Evolutionary conservation across 2,888 invertebrate species (phyloP).

Genomic region (Mycalesis mineus): DNA sequence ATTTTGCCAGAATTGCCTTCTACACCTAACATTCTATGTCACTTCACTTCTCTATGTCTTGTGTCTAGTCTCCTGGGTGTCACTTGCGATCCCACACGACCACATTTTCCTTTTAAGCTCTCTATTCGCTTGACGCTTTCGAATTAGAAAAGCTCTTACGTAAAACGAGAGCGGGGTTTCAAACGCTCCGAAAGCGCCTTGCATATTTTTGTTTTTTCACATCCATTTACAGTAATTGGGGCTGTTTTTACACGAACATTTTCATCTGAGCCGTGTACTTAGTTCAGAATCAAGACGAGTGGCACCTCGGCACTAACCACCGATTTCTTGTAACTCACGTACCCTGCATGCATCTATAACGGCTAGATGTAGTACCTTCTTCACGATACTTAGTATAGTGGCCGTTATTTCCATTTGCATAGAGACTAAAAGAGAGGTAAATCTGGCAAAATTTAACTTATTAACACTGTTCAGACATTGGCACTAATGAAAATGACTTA

Average conservation of each 20-base stretch:
- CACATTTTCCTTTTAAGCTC: constrained; percentile 32
- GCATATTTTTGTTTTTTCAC: constrained; percentile 7
- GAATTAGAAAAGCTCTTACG: constrained; percentile 8
- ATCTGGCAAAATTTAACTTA: constrained; percentile 68
- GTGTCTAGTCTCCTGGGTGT: constrained; percentile 62
- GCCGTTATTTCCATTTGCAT: constrained; percentile 70
- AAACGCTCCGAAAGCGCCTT: constrained; percentile 6
- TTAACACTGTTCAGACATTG: constrained; percentile 40
- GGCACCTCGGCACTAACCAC: constrained; percentile 61
- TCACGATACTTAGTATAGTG: constrained; percentile 53
- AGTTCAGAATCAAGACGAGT: constrained; percentile 38
- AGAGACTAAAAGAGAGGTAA: constrained; percentile 50
- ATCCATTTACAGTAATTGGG: constrained; percentile 14
- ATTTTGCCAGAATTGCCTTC: constrained; percentile 77
- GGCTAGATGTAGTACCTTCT: constrained; percentile 64
- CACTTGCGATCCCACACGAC: constrained; percentile 48
- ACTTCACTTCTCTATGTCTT: constrained; percentile 65
- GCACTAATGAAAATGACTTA: constrained; percentile 36
- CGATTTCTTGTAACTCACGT: constrained; percentile 43
- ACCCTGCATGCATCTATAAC: constrained; percentile 63
- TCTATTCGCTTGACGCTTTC: constrained; percentile 17
- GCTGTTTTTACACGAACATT: constrained; percentile 18
- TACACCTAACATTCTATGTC: constrained; percentile 56
- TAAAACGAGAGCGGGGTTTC: background rate
- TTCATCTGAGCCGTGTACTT: constrained; percentile 6